These are phyloP conservation scores for Baryphthengus martii DNA, from an alignment of 2,113 vertebrate genomes.

Conservation along the genomic window DNA sequence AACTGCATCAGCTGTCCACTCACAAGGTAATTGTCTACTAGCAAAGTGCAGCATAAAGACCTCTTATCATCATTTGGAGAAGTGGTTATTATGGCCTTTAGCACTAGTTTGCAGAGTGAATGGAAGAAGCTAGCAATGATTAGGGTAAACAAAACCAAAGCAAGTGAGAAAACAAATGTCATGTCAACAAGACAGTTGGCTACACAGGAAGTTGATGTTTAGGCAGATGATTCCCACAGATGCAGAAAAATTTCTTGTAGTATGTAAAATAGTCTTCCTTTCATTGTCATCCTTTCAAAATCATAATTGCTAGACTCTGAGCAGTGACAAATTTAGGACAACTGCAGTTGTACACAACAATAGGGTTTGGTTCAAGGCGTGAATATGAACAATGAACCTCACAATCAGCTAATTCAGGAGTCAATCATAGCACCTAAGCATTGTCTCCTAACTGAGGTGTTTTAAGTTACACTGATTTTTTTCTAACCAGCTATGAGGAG, in stretches of 20 bases:
- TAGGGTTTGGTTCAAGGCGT: background rate
- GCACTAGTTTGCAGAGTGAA: background rate
- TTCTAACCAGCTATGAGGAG: background rate
- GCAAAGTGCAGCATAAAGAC: background rate
- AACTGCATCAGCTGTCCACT: conserved; percentile 80
- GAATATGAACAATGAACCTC: background rate
- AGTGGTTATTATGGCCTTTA: background rate
- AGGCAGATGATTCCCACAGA: background rate
- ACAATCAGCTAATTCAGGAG: background rate
- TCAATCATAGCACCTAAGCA: background rate
- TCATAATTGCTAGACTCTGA: background rate
- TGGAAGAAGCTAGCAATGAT: background rate
- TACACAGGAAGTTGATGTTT: background rate
- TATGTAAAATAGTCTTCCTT: background rate
- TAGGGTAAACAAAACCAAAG: background rate
- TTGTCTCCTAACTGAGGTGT: accelerated
- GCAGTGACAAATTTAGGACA: background rate
- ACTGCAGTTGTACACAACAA: background rate
- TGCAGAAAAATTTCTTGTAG: background rate
- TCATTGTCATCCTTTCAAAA: background rate
- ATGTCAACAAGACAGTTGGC: background rate
- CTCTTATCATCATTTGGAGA: background rate
- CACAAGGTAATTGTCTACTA: conserved; percentile 73
- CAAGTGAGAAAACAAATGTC: background rate
- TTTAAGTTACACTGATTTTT: background rate